Evolutionary conservation across 2,888 invertebrate genomes (phyloP).

Genomic region (Peribatodes rhomboidaria): DNA sequence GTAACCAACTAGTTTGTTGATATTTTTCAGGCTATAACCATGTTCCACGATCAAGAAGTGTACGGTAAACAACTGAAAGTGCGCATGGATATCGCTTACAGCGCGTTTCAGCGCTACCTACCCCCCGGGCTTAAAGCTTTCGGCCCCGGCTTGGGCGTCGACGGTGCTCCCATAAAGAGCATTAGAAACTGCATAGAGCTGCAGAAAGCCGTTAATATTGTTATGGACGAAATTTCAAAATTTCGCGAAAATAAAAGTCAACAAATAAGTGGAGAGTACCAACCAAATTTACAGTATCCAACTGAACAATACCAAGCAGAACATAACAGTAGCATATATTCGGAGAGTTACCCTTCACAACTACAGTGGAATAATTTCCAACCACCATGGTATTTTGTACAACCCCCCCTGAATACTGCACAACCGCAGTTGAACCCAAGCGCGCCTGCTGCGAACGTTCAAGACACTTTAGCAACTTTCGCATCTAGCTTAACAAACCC

Average conservation of each 20-base stretch:
- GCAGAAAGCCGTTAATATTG: constrained; percentile 40
- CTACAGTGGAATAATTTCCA: not conserved
- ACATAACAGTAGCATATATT: not conserved
- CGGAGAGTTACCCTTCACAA: not conserved
- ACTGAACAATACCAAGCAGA: too few species aligned
- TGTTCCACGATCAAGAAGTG: constrained; percentile 95
- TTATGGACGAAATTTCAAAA: constrained; percentile 39
- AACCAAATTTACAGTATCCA: too few species aligned
- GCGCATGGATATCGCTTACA: constrained; percentile 38
- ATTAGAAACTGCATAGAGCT: constrained; percentile 47
- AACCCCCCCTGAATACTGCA: too few species aligned
- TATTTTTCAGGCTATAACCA: constrained; percentile 90
- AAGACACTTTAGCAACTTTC: not conserved
- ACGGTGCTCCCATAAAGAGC: constrained; percentile 73
- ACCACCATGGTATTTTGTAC: too few species aligned
- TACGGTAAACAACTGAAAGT: constrained; percentile 55
- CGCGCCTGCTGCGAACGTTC: not conserved
- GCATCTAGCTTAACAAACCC: not conserved
- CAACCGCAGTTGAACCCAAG: constrained; percentile 5
- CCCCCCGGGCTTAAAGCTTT: constrained; percentile 31
- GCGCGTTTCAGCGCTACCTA: constrained; percentile 10
- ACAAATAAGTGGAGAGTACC: not conserved
- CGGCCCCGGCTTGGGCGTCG: constrained; percentile 85
- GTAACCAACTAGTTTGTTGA: not conserved
- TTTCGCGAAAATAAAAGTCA: not conserved